Percentiles rank a stretch among this genome's conserved stretches.
phyloP scores from a whole-genome alignment of 2,113 vertebrate species.

The Noctilio leporinus region DNA sequence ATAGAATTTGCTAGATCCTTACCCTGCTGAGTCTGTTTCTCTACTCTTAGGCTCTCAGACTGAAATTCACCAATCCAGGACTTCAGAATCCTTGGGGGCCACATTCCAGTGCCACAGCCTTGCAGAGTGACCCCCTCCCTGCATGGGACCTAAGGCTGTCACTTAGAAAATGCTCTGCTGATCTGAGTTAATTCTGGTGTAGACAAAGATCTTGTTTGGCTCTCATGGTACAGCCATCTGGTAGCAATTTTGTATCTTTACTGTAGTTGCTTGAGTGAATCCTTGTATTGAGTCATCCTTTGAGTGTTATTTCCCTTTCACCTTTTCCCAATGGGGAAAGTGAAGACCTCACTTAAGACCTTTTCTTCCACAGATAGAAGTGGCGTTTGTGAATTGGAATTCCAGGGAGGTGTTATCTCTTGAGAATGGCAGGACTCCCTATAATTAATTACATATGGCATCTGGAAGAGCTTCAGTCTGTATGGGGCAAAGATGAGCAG shows the following conservation, averaged over 20 bases:
- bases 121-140: background rate
- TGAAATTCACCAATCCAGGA: background rate
- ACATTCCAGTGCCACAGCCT: background rate
- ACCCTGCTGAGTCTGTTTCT: background rate
- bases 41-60: background rate
- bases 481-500: background rate
- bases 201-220: background rate
- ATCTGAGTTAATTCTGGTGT: background rate
- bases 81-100: background rate
- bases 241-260: background rate
- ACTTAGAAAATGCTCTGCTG: background rate
- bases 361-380: background rate
- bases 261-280: background rate
- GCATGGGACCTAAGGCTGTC: background rate
- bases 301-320: background rate
- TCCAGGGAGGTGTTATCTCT: background rate
- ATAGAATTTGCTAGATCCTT: background rate
- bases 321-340: background rate
- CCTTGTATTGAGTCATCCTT: background rate
- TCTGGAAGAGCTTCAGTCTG: background rate
- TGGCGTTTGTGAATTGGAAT: background rate
- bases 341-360: background rate
- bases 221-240: background rate
- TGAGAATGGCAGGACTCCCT: background rate
- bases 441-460: background rate